Conservation (phyloP, 2,797 vertebrate genomes). For the Taeniopygia guttata region DNA sequence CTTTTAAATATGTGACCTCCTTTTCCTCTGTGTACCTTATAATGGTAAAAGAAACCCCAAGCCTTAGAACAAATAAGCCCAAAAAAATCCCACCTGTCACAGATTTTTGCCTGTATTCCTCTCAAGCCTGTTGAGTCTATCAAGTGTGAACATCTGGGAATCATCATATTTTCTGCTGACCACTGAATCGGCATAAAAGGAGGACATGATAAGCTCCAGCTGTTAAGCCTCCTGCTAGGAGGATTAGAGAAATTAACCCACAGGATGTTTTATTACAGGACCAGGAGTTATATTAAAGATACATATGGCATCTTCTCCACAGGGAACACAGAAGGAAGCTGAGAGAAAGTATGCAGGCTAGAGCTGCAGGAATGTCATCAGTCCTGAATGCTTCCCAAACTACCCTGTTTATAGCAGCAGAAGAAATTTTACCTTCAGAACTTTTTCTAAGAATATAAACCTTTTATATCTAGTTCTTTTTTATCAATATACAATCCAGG, state of each 20-base stretch:
- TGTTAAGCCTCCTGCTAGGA: conserved; percentile 48
- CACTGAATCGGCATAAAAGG: conserved; percentile 50
- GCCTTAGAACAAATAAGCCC: background rate
- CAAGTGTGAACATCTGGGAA: conserved; percentile 61
- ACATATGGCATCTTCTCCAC: background rate
- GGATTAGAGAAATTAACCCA: conserved; percentile 57
- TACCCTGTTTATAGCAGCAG: background rate
- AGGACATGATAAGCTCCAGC: conserved; percentile 55
- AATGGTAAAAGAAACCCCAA: background rate
- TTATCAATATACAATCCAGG: background rate
- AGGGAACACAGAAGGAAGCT: background rate
- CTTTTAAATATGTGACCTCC: background rate
- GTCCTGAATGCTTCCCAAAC: background rate
- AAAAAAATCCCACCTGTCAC: background rate
- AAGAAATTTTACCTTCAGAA: background rate
- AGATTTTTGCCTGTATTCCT: conserved; percentile 8
- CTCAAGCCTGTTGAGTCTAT: conserved; percentile 41
- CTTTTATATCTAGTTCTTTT: background rate
- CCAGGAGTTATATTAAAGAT: conserved; percentile 10
- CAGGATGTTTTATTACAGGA: background rate
- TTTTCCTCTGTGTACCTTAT: background rate
- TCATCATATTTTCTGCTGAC: conserved; percentile 62
- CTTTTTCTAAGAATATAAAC: background rate
- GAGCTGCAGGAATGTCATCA: background rate
- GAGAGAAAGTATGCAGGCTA: background rate